Base-by-base conservation (phyloP, 2,113 vertebrate genomes). In the Gymnorhina tibicen region DNA sequence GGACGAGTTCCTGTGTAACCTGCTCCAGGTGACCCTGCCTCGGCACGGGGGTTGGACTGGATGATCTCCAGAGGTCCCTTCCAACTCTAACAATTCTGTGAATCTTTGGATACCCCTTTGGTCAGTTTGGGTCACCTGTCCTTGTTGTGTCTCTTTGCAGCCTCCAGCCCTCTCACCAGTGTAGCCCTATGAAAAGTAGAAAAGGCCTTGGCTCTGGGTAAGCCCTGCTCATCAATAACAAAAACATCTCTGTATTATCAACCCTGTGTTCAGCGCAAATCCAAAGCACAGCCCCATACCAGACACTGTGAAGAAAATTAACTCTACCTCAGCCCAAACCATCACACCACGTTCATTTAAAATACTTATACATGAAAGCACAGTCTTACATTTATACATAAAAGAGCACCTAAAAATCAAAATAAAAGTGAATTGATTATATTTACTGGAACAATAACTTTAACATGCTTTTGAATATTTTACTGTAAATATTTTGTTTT, bases 171-270 rank as follows among this genome's bases (percentile, higher is more conserved):
- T 18, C 52, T 44, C 28, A 18, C 19, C 59, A 50, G 3, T 5
- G 6, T 26, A 24, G 7, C 9, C 4, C 1, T 10, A n/a, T 0
- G 2, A 53, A n/a, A 76, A 53, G 13, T 7, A 53, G n/a, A 15
- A 53, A 41, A 62, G 24, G 11, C 20, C 24, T 52, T 46, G 39
- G 9, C 8, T 62, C n/a, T 53, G 24, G 19, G 23, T 7, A 20
- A 46, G 8, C 15, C 16, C 55, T 62, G 12, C 12, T 46, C n/a
- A 53, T 5, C n/a, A 68, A 44, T 30, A 53, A 39, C 2, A 23
- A 62, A 53, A 47, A 6, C 2, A 19, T n/a, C 23, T 28, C 23
- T 19, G 0, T 24, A 11, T 62, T 28, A 16, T 47, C 47, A 47
- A 16, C 13, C 15, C 9, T 23, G 30, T 53, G 6, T 27, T 69